Evolutionary conservation across 2,113 vertebrate genomes (phyloP), one percentile per base, ranked within the genome.

Genomic region (Ellobius talpinus): DNA sequence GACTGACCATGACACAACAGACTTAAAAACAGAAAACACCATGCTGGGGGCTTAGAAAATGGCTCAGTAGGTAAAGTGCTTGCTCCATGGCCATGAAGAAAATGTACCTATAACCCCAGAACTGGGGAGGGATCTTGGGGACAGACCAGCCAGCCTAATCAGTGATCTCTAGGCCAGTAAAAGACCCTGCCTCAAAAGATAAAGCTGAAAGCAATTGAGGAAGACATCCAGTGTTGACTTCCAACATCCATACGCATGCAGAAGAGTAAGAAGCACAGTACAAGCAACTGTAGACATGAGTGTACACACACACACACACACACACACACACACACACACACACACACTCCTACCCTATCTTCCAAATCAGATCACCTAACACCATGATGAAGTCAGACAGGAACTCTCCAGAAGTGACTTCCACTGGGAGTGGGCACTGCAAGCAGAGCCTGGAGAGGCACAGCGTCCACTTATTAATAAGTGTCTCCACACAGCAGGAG

Each of bases 391-490:
- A 90, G 45, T 81, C 76, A 78, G 86, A 79, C 0, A 52, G 85
- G 70, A 63, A 23, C 79, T 90, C 61, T 72, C 55, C 77, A 85
- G 39, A 1, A 66, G 63, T 8, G 29, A 42, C 79, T 89, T 31
- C 76, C 42, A 70, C 33, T 36, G 39, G 50, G 73, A 52, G 82
- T 1, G 5, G 33, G 76, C 12, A 21, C 45, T 33, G 52, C 50
- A 36, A 81, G 36, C 31, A 12, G 36, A 82, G 61, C 36, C 21
- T 39, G 63, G 33, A 89, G 89, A 94, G 87, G 36, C 82, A 52
- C 81, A 89, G 92, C 77, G 90, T 73, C 95, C 79, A 82, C 92
- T 97, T 95, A 96, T 95, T 97, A 97, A 97, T 82, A 97, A 95
- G 82, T 77, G 68, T 92, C 93, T 93, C 88, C 94, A 77, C 92